Conservation (phyloP, 2,113 vertebrate species). For the Sorex araneus region DNA sequence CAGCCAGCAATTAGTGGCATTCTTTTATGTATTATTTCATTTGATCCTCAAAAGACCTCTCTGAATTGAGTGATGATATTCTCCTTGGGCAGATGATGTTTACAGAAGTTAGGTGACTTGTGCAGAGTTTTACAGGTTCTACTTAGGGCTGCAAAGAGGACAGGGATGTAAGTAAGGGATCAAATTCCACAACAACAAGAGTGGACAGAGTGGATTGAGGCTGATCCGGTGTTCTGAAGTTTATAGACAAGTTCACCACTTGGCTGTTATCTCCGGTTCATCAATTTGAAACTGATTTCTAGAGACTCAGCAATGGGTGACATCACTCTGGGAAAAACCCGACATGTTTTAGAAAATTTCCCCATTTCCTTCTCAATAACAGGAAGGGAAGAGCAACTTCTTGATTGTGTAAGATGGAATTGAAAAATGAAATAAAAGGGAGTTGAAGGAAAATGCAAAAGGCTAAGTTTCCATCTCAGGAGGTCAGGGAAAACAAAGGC, state of each 20-base stretch:
- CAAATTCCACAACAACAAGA: not conserved
- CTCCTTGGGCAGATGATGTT: not conserved
- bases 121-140: not conserved
- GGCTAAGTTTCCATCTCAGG: not conserved
- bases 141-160: no score
- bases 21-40: slow-evolving; percentile 29
- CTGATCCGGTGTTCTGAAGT: not conserved
- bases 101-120: not conserved
- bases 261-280: not conserved
- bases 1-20: not conserved
- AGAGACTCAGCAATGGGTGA: slow-evolving; percentile 1
- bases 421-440: not conserved
- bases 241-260: not conserved
- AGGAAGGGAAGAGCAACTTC: not conserved
- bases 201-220: not conserved
- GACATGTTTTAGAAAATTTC: not conserved
- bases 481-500: not conserved
- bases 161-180: not conserved
- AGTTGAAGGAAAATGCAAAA: not conserved
- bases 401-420: not conserved
- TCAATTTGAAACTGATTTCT: not conserved
- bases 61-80: not conserved
- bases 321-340: not conserved
- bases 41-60: slow-evolving; percentile 27
- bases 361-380: not conserved